Conservation (phyloP, 2,888 invertebrate species). For the Hypomecis punctinalis region DNA sequence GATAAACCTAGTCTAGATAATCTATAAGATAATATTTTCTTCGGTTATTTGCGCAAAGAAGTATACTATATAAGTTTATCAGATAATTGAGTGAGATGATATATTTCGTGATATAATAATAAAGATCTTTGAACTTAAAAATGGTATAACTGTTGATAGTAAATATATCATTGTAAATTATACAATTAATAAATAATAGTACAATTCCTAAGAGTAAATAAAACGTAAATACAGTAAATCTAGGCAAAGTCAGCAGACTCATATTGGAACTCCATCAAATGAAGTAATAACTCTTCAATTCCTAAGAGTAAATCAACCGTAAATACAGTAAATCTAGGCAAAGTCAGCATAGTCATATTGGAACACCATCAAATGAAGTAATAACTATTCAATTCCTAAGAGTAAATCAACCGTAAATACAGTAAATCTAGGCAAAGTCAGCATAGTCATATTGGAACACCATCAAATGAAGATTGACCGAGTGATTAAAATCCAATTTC, state of each 20-base stretch:
- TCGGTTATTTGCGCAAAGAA: too few relatives aligned
- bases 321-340: background rate
- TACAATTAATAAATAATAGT: too few relatives aligned
- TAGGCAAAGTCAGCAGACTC: background rate
- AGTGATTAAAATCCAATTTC: slow-evolving; percentile 43
- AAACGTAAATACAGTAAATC: background rate
- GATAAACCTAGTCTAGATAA: too few relatives aligned
- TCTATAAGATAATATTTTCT: too few relatives aligned
- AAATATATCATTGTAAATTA: too few relatives aligned
- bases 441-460: background rate
- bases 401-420: background rate
- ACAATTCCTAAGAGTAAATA: background rate
- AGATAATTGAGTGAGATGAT: too few relatives aligned
- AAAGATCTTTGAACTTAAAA: too few relatives aligned
- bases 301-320: background rate
- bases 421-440: background rate
- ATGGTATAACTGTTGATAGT: too few relatives aligned
- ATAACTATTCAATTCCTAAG: background rate
- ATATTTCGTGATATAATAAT: too few relatives aligned
- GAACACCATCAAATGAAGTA: slow-evolving; percentile 32
- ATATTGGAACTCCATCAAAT: slow-evolving; percentile 22
- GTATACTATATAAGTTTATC: too few relatives aligned
- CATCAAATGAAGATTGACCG: slow-evolving; percentile 38
- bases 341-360: background rate
- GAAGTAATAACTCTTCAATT: too few relatives aligned